Conservation (phyloP, 2,113 vertebrate genomes). For the Lathamus discolor region DNA sequence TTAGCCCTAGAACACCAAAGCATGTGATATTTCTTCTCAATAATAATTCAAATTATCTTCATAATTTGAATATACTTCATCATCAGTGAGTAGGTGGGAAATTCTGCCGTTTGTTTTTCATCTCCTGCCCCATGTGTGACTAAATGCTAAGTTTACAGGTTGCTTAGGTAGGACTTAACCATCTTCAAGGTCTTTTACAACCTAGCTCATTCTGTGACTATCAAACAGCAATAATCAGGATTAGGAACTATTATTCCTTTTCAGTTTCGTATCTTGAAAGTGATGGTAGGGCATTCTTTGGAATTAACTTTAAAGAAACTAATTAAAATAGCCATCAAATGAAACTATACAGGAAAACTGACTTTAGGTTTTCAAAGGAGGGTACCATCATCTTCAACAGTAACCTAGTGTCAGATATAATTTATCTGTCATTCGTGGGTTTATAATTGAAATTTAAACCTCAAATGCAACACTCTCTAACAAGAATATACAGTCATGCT, state of each 20-base stretch:
- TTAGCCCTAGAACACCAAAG: background rate
- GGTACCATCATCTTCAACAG: background rate
- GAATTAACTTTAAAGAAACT: background rate
- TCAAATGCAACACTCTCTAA: background rate
- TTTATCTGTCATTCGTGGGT: background rate
- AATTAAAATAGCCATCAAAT: background rate
- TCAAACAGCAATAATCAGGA: background rate
- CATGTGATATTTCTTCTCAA: background rate
- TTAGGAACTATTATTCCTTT: background rate
- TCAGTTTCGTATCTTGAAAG: background rate
- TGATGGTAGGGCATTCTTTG: background rate
- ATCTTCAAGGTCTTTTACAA: background rate
- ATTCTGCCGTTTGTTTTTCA: background rate
- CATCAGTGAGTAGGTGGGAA: background rate
- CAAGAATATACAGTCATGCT: fast-evolving
- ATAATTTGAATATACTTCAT: background rate
- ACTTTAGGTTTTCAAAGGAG: background rate
- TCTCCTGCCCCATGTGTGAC: background rate
- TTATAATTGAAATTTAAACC: background rate
- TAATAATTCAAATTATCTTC: background rate
- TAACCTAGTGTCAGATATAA: background rate
- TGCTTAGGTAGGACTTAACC: background rate
- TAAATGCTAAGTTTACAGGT: background rate
- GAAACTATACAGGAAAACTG: background rate
- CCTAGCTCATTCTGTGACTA: background rate